Percentiles rank a stretch among this genome's conserved stretches.
Conservation (phyloP, 2,888 invertebrate genomes). For the Operophtera brumata region DNA sequence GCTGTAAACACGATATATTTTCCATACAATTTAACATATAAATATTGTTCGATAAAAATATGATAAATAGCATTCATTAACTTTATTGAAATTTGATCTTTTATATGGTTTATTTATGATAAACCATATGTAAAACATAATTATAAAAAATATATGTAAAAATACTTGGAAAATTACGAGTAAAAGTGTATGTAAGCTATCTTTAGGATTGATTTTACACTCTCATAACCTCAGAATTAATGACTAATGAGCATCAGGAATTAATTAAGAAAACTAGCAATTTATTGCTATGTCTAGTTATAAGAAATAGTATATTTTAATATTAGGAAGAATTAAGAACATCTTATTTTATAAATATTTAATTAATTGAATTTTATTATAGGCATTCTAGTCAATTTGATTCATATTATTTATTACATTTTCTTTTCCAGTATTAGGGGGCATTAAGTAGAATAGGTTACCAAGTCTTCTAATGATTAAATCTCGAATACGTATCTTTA, state of each 20-base stretch:
- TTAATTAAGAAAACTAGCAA: not conserved
- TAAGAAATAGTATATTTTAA: not conserved
- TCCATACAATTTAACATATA: no score
- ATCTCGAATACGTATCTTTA: not conserved
- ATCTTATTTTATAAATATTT: not conserved
- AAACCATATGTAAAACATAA: no score
- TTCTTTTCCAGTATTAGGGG: conserved; percentile 38
- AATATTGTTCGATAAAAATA: no score
- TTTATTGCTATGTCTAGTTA: not conserved
- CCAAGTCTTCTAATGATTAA: not conserved
- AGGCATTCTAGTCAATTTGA: conserved; percentile 69
- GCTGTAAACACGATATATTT: no score
- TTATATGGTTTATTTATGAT: no score
- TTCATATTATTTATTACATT: conserved; percentile 40
- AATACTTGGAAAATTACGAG: no score
- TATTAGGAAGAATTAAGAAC: not conserved
- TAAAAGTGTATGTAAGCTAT: no score
- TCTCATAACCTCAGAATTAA: no score
- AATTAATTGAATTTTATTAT: not conserved
- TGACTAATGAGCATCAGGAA: not conserved
- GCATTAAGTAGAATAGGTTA: conserved; percentile 26
- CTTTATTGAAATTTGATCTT: no score
- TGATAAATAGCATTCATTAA: no score
- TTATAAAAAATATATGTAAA: no score
- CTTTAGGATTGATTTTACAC: no score